phyloP scores from a whole-genome alignment of 2,888 invertebrate genomes.

The Eumerus sabulonum region DNA sequence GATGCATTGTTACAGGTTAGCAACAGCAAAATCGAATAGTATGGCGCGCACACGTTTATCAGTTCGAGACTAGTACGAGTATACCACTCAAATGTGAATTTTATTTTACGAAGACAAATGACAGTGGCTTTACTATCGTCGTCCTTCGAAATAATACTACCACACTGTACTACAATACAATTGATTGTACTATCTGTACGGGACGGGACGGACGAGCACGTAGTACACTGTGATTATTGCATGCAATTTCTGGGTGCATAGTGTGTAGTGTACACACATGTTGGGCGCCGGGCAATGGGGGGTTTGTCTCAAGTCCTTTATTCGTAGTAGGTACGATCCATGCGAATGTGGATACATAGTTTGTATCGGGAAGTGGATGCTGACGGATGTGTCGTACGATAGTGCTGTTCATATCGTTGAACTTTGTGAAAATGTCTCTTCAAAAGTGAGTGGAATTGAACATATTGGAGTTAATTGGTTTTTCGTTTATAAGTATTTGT shows the following conservation, averaged over 20 bases:
- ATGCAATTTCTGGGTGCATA: constrained; percentile 22
- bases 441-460: constrained; percentile 42
- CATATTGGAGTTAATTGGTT: neutral
- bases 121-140: constrained; percentile 33
- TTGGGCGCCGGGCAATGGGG: constrained; percentile 10
- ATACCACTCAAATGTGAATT: neutral
- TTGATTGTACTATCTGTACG: constrained; percentile 37
- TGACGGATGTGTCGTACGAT: constrained; percentile 42
- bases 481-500: neutral
- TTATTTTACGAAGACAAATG: constrained; percentile 29
- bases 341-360: constrained; percentile 50
- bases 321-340: constrained; percentile 33
- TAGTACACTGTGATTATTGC: constrained; percentile 46
- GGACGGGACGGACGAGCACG: constrained; percentile 14
- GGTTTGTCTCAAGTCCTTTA: constrained; percentile 14
- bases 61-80: constrained; percentile 19
- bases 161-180: constrained; percentile 45
- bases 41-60: constrained; percentile 32
- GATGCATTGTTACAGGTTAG: constrained; percentile 56
- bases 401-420: no score
- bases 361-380: constrained; percentile 49
- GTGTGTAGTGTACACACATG: constrained; percentile 43
- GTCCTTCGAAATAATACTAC: constrained; percentile 49
- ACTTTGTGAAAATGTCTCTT: neutral
- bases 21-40: constrained; percentile 40